Evolutionary conservation across 2,113 vertebrate genomes (phyloP), one percentile per base, ranked within the genome.

Genomic region (Labeo catla): DNA sequence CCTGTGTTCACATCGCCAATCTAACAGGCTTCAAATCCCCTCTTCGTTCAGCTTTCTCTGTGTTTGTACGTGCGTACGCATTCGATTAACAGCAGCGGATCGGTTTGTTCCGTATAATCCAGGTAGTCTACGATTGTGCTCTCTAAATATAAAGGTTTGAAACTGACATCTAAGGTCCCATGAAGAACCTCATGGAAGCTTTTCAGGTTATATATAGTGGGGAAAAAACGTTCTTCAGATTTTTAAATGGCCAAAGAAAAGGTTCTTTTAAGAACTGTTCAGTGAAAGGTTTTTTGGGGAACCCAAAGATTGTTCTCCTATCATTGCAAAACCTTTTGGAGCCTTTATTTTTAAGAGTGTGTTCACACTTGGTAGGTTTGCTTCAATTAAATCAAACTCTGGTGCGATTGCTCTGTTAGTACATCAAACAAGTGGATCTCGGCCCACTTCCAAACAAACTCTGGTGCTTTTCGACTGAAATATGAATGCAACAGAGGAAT

Each of bases 1-100:
- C 66, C 73, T 90, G 85, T 88, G 86, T 85, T 88, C 82, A 84
- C 61, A 65, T 78, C 77, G 59, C 80, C 83, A 83, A 80, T 87
- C 73, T 83, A 90, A 85, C 84, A 19, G 66, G 79, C 73, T 86
- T 78, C 39, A 84, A 81, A 84, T 76, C 39, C 85, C 28, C 34
- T 45, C 85, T 70, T 65, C 49, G 5, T 47, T 66, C 52, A 59
- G 36, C 47, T 50, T 12, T 82, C 3, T 84, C 68, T 88, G 54
- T 68, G 34, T 74, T 45, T 74, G 76, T 59, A 61, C 50, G 76
- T 68, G 63, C 28, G 23, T 43, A 70, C 11, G 49, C 61, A 68
- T 83, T 81, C 28, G 49, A 65, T 87, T 39, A 86, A 39, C 57
- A 68, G 13, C 66, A 76, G 68, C 43, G 50, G 19, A 76, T 36